These are phyloP conservation scores for Lethrus apterus DNA, from an alignment of 1,140 invertebrate species.

Conservation along the genomic window DNA sequence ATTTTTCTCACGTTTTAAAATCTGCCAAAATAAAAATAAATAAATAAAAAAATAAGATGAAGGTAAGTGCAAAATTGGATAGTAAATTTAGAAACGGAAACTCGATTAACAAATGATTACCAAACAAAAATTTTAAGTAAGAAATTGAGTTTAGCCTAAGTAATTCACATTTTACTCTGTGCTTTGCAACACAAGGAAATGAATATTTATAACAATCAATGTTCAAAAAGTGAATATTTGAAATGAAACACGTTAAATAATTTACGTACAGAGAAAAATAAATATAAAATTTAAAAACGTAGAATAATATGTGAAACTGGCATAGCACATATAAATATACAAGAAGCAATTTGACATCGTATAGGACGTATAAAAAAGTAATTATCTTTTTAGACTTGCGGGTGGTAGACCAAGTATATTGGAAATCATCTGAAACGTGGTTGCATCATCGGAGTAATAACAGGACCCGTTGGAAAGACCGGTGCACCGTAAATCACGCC, in stretches of 20 bases:
- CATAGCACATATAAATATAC: conserved; percentile 4
- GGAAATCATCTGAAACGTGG: conserved; percentile 73
- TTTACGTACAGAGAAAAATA: neutral
- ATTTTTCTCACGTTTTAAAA: too few relatives aligned
- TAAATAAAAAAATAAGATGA: too few relatives aligned
- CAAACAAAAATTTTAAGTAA: too few relatives aligned
- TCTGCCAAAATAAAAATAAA: too few relatives aligned
- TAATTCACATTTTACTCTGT: too few relatives aligned
- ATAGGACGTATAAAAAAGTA: conserved; percentile 9
- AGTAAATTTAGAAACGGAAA: too few relatives aligned
- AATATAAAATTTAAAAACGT: conserved; percentile 14
- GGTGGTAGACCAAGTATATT: conserved; percentile 40
- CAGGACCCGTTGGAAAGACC: conserved; percentile 55
- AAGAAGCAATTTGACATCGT: conserved; percentile 3
- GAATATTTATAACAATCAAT: neutral
- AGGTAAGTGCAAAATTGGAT: too few relatives aligned
- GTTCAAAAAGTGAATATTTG: conserved; percentile 13
- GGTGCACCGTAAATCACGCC: conserved; percentile 59
- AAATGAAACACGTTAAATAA: too few relatives aligned
- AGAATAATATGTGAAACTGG: conserved; percentile 3
- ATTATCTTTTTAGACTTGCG: conserved; percentile 33
- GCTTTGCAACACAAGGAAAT: too few relatives aligned
- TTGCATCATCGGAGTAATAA: conserved; percentile 63
- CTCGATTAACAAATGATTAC: too few relatives aligned
- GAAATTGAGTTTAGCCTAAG: too few relatives aligned